A percentile compares a stretch with the other conserved stretches of the same genome.
Conservation (phyloP, 30 jellyfish, hydroid and myxozoan species). For the Hydra vulgaris region DNA sequence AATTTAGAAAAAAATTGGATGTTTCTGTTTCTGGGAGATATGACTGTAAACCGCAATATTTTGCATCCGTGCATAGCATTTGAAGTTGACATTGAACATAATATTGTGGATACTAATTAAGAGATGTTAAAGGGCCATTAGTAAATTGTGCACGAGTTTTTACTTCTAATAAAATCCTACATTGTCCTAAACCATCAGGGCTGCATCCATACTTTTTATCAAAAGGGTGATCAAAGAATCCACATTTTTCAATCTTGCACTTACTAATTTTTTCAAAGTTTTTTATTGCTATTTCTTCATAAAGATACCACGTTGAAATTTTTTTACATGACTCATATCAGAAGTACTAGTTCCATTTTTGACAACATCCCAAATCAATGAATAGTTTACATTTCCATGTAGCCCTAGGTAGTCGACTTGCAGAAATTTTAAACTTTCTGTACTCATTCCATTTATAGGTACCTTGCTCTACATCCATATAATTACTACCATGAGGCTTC, state of each 20-base stretch:
- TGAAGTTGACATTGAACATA: conserved; percentile 7
- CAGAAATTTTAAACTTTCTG: conserved; percentile 2
- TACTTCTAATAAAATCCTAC: conserved; percentile 3
- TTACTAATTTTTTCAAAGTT: conserved; percentile 1
- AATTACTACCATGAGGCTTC: conserved; percentile 5
- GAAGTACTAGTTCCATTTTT: conserved; percentile 1
- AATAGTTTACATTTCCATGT: neutral
- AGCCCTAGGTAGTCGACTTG: conserved; percentile 10
- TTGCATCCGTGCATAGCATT: conserved; percentile 12
- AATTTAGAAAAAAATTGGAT: neutral
- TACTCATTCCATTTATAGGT: neutral
- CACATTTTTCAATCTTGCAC: neutral
- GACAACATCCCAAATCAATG: conserved; percentile 5
- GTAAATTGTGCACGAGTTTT: conserved; percentile 4
- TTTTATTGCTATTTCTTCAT: conserved; percentile 6
- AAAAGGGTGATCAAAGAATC: conserved; percentile 10
- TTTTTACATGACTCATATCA: conserved; percentile 3
- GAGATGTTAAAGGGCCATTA: conserved; percentile 1
- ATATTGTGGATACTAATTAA: neutral
- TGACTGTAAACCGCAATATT: conserved; percentile 7
- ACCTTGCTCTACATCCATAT: neutral
- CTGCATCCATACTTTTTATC: conserved; percentile 5
- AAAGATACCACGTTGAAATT: conserved; percentile 1
- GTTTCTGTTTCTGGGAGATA: conserved; percentile 14
- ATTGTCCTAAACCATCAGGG: neutral